Evolutionary conservation across 2,888 invertebrate genomes (phyloP), one percentile per base, ranked within the genome.

Genomic region (Celastrina argiolus): DNA sequence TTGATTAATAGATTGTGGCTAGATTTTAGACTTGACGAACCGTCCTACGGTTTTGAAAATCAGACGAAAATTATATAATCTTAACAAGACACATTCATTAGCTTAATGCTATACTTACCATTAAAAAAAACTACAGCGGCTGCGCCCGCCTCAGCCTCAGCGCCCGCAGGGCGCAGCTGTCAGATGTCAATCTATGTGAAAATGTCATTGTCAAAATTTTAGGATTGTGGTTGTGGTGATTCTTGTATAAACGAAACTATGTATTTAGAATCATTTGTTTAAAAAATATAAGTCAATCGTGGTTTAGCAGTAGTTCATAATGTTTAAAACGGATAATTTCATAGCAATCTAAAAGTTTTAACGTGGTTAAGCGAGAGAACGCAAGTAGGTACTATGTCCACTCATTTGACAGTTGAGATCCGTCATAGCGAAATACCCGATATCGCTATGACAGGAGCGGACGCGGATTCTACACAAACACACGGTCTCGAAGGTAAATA

Each of bases 401-500:
- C 80, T 63, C 81, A 83, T 78, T 76, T 85, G 73, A 77, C 81
- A 36, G 87, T 87, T 68, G 87, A 88, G 74, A 82, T 84, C 59
- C 78, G 76, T 71, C 84, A 85, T 6, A 61, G 61, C 61, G 61
- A 61, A 22, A 61, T 61, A 18, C 39, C 61, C 18, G 61, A 61
- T 70, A 80, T 87, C 70, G 75, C 83, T 67, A 85, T 88, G 84
- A 78, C 83, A 73, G 79, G 80, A 66, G 81, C 81, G 3, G 89
- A 89, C 69, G 82, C 85, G 42, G 89, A 90, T 72, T 84, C 89
- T 36, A 85, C 86, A 2, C 89, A 87, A 82, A 76, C 84, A 74
- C 85, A 88, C 72, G 78, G 78, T 56, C 83, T 83, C 65, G 89
- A 89, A 81, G 86, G 89, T 88, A 84, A 86, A 82, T 80, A 85